phyloP scores from a whole-genome alignment of 2,797 vertebrate species.

The Rhynchotus rufescens region DNA sequence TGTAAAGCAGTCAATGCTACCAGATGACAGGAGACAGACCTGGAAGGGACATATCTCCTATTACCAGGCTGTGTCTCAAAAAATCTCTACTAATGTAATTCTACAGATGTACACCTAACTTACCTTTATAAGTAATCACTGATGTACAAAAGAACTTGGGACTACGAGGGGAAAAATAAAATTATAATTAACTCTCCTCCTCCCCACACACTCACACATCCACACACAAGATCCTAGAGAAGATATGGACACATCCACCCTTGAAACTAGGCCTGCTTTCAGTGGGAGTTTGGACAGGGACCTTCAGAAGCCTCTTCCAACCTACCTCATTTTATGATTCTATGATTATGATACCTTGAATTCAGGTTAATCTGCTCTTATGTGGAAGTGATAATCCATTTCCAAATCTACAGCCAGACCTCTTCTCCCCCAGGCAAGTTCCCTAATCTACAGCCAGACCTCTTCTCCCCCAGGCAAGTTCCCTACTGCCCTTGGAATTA shows the following conservation, averaged over 20 bases:
- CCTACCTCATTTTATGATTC: background rate
- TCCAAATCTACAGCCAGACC: background rate
- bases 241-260: background rate
- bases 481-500: background rate
- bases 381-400: background rate
- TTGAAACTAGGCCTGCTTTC: background rate
- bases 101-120: background rate
- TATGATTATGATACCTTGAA: background rate
- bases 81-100: background rate
- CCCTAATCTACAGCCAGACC: background rate
- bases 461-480: background rate
- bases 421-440: background rate
- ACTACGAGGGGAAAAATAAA: background rate
- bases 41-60: background rate
- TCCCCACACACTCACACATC: no score
- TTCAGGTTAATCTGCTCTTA: background rate
- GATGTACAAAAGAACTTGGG: background rate
- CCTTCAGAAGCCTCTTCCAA: background rate
- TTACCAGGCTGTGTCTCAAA: background rate
- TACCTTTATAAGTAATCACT: background rate
- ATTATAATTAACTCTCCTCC: no score
- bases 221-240: background rate
- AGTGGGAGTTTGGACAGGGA: background rate
- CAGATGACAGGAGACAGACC: background rate
- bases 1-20: background rate